Base-by-base conservation (phyloP, 2,888 invertebrate genomes). In the Idaea dimidiata region DNA sequence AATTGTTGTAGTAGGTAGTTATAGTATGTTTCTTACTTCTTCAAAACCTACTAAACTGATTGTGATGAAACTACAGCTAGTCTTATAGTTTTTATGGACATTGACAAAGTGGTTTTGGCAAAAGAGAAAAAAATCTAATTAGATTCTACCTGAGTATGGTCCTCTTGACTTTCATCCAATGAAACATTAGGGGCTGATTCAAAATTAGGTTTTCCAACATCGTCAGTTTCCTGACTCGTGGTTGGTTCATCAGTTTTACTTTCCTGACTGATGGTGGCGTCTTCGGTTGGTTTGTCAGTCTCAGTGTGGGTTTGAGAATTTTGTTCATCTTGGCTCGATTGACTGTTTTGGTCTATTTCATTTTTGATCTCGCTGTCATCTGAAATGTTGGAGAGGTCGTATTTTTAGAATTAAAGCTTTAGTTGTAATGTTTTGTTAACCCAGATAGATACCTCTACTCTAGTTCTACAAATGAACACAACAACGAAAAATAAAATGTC, bases 131-230 rank as follows among this genome's bases (percentile, higher is more conserved):
- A 17, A 16, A 32, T 24, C n/a, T 54, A 32, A 17, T 8, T 63
- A 16, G 43, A 59, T 43, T 24, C 24, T 73, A 91, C 91, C 86
- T 93, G 88, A 63, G 91, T 85, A 71, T 91, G 89, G 72, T 92
- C 92, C 67, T 91, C 92, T 61, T 90, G 88, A 24, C 82, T 71
- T 61, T 91, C 91, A 58, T 91, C 91, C 57, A 85, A 73, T 33
- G 89, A 82, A 33, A 89, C 73, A 82, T 93, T 88, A 8, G 93
- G 93, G 7, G 94, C 90, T 10, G 93, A 93, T 66, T 93, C 91
- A 85, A 94, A 93, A 71, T 92, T 86, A 32, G 93, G 90, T 67
- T 91, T 87, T 3, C 79, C 83, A 33, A 86, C 84, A 16, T 87
- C 86, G 16, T 81, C 79, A n/a, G 71, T 78, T 63, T 82, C 69